Base-by-base conservation (phyloP, 2,113 vertebrate species). In the Penelope pileata region DNA sequence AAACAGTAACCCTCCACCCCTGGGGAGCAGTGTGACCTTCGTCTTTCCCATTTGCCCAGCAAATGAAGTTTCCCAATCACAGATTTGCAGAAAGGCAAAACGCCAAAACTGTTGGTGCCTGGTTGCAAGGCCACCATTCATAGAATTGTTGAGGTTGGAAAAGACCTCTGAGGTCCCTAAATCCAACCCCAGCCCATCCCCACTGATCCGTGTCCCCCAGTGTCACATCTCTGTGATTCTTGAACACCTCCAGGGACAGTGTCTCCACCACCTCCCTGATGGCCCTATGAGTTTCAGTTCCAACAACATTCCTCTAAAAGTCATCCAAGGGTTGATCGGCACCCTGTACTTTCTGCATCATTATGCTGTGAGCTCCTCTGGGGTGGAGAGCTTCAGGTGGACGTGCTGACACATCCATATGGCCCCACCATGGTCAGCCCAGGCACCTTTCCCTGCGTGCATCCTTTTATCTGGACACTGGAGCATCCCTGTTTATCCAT, bases 391-490 rank as follows among this genome's bases (percentile, higher is more conserved):
- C 8, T 53, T 12, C 34, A 0, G 3, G 0, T 18, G 47, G 9
- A 45, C 36, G 15, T 1, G 26, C 66, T 69, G 74, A 64, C 66
- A 73, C 3, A 4, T 17, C 63, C 40, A 17, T 1, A 0, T 10
- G 16, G 53, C 40, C 48, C 45, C 29, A 9, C 30, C 3, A 0
- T 53, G 34, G 15, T 22, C 40, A 6, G 24, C 13, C 8, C 78
- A 26, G 74, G 54, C 74, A 32, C 27, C 73, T 69, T 54, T 34
- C 64, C 53, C 34, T 4, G 10, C 4, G 0, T 16, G 1, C 18
- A 7, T 36, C 0, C 0, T 27, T 76, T 43, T 0, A 7, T 63
- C 78, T 18, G 47, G 62, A 58, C 32, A 8, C 50, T 0, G 1
- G 60, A 12, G 76, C 59, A 72, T 40, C 79, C 81, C 56, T 16